Base-by-base conservation (phyloP, 2,113 vertebrate species). In the Mirza zaza region DNA sequence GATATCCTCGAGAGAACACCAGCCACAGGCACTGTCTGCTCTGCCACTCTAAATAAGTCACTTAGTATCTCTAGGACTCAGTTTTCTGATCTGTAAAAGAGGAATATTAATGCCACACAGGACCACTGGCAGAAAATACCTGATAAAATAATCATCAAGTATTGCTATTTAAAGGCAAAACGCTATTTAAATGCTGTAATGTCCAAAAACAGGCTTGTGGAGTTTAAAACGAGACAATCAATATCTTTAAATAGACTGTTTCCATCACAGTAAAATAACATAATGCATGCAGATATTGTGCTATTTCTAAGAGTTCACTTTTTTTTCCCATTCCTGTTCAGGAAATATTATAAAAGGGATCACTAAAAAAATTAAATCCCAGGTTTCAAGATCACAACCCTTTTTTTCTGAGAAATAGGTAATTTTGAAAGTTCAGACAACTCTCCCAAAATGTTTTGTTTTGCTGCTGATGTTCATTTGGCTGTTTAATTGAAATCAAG, bases 211-310 rank as follows among this genome's bases (percentile, higher is more conserved):
- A 82, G 42, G 55, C 59, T 94, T 23, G 75, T 67, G 63, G 83
- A 86, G 87, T 97, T 95, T 83, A 93, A 63, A 36, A 96, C 3
- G 87, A 93, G 29, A 90, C 63, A 76, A 96, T 96, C 96, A 68
- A 97, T 97, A 96, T 80, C 95, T 96, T 87, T 95, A 95, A 97
- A 96, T 87, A 92, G 94, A 59, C 61, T 45, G 91, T 90, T 96
- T 77, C 96, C 94, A 90, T 95, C 91, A 61, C 76, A n/a, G 70
- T 96, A 89, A 89, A 96, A 89, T 63, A 93, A 75, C 17, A 42
- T 12, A 89, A 92, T 79, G 67, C 87, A 80, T 34, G 75, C n/a
- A 95, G 88, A 96, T 67, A 93, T 1, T 80, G 88, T 81, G 71
- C 32, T 70, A n/a, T 50, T 77, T 93, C 86, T 55, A 55, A 79